Conservation (phyloP, 2,888 invertebrate genomes). For the Linyphia triangularis region DNA sequence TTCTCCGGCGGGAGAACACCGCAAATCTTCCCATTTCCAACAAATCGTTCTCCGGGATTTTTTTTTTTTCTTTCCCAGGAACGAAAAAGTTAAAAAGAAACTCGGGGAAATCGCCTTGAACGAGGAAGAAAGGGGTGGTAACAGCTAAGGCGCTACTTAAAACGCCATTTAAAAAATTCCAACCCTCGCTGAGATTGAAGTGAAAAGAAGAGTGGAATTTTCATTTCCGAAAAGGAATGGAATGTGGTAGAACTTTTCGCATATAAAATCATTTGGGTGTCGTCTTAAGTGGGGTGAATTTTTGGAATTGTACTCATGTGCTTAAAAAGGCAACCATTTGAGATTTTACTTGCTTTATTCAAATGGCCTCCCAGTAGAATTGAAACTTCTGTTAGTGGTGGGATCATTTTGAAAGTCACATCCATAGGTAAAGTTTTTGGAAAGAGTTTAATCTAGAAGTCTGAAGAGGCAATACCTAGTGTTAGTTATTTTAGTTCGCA, state of each 20-base stretch:
- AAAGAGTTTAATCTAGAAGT: too few relatives aligned
- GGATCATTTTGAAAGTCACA: too few relatives aligned
- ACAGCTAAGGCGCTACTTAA: conserved; percentile 46
- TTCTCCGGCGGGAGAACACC: neutral
- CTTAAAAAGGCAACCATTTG: neutral
- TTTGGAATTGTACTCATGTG: conserved; percentile 1
- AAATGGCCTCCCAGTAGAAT: neutral
- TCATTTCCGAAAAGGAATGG: conserved; percentile 23
- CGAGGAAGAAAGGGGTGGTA: conserved; percentile 11
- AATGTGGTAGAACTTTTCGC: conserved; percentile 9
- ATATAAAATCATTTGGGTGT: neutral
- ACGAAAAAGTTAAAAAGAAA: conserved; percentile 40
- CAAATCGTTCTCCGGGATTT: neutral
- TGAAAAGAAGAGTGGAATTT: neutral
- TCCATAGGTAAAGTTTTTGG: too few relatives aligned
- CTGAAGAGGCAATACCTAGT: too few relatives aligned
- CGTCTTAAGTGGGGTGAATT: neutral
- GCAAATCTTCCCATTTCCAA: neutral
- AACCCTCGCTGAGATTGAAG: conserved; percentile 4
- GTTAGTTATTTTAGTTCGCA: too few relatives aligned
- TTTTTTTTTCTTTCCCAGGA: neutral
- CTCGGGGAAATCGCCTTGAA: neutral
- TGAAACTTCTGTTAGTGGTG: too few relatives aligned
- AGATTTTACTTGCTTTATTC: neutral
- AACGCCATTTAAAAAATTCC: conserved; percentile 58